Conservation (phyloP, 2,888 invertebrate genomes). For the Zaprionus lineosus region DNA sequence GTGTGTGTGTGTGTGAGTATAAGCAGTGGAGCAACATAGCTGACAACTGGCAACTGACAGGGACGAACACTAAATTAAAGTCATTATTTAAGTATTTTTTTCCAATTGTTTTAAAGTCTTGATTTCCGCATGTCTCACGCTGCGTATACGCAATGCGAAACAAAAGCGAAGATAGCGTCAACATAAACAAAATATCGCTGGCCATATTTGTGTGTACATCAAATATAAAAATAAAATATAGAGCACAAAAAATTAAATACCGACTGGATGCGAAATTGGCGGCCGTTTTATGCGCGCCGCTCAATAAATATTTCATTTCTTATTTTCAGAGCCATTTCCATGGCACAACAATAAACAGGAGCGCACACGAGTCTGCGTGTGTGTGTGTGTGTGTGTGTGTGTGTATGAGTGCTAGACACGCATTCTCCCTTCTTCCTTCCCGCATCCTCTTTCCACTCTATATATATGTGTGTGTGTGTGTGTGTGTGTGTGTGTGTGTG, state of each 20-base stretch:
- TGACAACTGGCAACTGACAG: constrained; percentile 19
- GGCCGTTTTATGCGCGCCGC: constrained; percentile 32
- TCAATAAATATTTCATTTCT: constrained; percentile 71
- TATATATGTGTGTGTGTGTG: too few species aligned
- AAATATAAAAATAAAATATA: constrained; percentile 13
- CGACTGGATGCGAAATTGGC: constrained; percentile 20
- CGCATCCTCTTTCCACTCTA: too few species aligned
- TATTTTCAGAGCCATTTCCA: constrained; percentile 65
- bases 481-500: background rate
- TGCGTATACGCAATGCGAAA: constrained; percentile 23
- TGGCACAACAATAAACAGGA: constrained; percentile 65
- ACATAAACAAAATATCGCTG: constrained; percentile 49
- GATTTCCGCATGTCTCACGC: constrained; percentile 9
- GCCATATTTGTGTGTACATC: constrained; percentile 9
- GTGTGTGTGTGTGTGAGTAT: background rate
- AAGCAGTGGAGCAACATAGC: constrained; percentile 1
- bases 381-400: background rate
- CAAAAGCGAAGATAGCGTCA: constrained; percentile 1
- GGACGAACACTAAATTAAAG: background rate
- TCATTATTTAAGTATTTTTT: too few species aligned
- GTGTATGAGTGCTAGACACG: constrained; percentile 31
- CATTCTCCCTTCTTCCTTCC: too few species aligned
- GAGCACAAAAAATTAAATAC: constrained; percentile 21
- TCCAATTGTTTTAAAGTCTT: background rate
- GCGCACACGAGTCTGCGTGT: too few species aligned